Conservation (phyloP, 2,888 invertebrate genomes). For the Dryobotodes eremita region DNA sequence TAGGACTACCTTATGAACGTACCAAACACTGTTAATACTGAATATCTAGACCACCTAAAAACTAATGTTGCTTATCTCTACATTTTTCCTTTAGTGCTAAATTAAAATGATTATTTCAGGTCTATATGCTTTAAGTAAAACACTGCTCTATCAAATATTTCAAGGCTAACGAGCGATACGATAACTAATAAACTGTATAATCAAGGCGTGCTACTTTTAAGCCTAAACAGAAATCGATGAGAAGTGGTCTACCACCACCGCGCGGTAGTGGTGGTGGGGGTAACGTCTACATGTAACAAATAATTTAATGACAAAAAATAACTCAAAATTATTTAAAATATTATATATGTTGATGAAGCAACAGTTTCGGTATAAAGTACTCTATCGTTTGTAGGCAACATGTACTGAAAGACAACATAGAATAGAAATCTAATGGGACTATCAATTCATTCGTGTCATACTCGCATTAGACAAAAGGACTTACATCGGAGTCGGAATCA, state of each 20-base stretch:
- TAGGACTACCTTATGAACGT: constrained; percentile 48
- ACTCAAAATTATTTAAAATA: neutral
- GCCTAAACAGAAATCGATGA: constrained; percentile 27
- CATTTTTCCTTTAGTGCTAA: constrained; percentile 11
- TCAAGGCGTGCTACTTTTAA: constrained; percentile 30
- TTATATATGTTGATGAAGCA: neutral
- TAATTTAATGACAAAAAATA: neutral
- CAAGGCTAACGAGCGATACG: constrained; percentile 54
- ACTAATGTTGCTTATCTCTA: constrained; percentile 8
- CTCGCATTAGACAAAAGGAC: constrained; percentile 4
- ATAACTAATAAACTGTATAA: constrained; percentile 47
- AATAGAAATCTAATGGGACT: neutral
- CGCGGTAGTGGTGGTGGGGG: neutral
- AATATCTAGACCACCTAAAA: constrained; percentile 23
- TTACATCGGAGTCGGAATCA: constrained; percentile 6
- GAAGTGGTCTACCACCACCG: neutral
- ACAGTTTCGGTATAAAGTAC: neutral
- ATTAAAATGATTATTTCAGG: constrained; percentile 36
- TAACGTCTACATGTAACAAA: constrained; percentile 1
- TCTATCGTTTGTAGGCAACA: neutral
- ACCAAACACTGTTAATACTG: constrained; percentile 35
- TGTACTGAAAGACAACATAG: neutral
- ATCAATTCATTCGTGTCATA: constrained; percentile 2
- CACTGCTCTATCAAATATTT: constrained; percentile 30
- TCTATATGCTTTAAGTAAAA: constrained; percentile 20